Base-by-base conservation (phyloP, 2,113 vertebrate species). In the Sorex araneus region DNA sequence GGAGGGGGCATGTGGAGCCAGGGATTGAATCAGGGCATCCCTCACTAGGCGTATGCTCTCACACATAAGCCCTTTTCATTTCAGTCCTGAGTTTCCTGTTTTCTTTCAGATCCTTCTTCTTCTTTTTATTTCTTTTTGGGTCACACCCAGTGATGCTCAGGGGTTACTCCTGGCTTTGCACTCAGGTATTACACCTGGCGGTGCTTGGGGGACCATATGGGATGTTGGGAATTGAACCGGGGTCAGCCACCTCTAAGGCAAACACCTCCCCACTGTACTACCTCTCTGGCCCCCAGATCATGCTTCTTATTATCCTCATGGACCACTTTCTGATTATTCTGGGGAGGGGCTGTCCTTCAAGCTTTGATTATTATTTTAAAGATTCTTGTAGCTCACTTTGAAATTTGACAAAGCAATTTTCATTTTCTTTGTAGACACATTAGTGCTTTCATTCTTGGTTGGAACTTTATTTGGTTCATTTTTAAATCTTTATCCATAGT, bases 321-420 rank as follows among this genome's bases (percentile, higher is more conserved):
- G 0, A 43, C 32, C 84, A 45, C 30, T 76, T 82, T 94, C 34
- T 67, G 71, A 86, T 45, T 8, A 54, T 75, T 79, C 12, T 87
- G 50, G 77, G 21, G 27, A 60, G 25, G 25, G 21, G 45, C 2
- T 15, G 60, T 87, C 30, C 71, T 89, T 60, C 36, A n/a, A 34
- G 70, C 40, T 69, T 63, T 45, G 34, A 36, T 27, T 6, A 60
- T 60, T 75, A 28, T 45, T 73, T 47, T 73, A 9, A 60, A 19
- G 32, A 74, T 64, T 87, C 64, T 87, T 92, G 74, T 21, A 64
- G 28, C 8, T 92, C 78, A 69, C 84, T 87, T 89, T 84, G 54
- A 76, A 87, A 82, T 74, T 84, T 16, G 30, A 27, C 25, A 30
- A 67, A 60, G 16, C 7, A 47, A 28, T 77, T 82, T 80, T 87